phyloP scores from a whole-genome alignment of 2,113 vertebrate species.

The Gopherus flavomarginatus region DNA sequence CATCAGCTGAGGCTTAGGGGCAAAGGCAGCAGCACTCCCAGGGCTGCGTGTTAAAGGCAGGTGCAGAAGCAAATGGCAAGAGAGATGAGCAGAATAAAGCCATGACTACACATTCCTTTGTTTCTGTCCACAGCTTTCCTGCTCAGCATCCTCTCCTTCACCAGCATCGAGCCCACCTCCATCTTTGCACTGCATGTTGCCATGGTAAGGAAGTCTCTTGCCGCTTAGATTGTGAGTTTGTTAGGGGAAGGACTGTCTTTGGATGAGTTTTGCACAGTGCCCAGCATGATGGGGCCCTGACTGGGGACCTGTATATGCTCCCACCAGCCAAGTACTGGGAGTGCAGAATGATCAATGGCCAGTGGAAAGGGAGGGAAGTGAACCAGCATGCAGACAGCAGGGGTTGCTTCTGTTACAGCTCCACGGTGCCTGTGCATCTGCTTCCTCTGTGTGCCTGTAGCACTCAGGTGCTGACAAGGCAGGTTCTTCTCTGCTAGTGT shows the following conservation, averaged over 20 bases:
- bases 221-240: not conserved
- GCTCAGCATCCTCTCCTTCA: slow-evolving; percentile 76
- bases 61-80: not conserved
- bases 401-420: not conserved
- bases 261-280: too few species aligned
- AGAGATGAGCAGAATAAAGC: not conserved
- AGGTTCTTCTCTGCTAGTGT: not conserved
- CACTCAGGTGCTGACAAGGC: not conserved
- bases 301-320: not conserved
- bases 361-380: not conserved
- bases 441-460: too few species aligned
- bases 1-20: too few species aligned
- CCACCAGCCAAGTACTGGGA: not conserved
- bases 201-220: slow-evolving; percentile 68
- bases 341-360: not conserved
- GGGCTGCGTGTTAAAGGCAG: not conserved
- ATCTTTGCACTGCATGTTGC: slow-evolving; percentile 77
- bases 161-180: slow-evolving; percentile 32
- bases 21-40: rapidly evolving
- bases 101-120: not conserved
- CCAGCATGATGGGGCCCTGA: not conserved
- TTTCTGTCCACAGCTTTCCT: slow-evolving; percentile 75
- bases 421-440: not conserved
- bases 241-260: not conserved
- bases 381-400: not conserved